Conservation (phyloP, 2,888 invertebrate genomes). For the Rhamnusium bicolor region DNA sequence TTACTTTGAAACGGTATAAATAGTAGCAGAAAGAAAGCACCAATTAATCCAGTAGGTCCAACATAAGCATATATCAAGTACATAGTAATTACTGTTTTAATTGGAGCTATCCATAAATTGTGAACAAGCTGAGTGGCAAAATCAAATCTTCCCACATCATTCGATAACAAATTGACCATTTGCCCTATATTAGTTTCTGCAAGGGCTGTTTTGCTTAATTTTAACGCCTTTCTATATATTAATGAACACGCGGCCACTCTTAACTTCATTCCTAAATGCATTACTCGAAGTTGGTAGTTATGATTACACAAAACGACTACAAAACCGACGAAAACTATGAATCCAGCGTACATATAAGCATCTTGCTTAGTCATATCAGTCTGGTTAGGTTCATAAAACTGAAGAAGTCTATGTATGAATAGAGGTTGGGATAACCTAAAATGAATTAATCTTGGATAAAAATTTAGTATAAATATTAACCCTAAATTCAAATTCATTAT, state of each 20-base stretch:
- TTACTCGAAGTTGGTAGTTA: constrained; percentile 89
- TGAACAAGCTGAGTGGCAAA: constrained; percentile 85
- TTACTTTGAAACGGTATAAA: constrained; percentile 65
- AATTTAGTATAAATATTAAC: too few relatives aligned
- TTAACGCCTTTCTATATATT: constrained; percentile 82
- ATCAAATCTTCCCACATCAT: constrained; percentile 83
- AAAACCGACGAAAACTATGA: constrained; percentile 81
- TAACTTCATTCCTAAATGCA: constrained; percentile 88
- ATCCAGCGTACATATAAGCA: constrained; percentile 84
- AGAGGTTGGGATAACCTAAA: constrained; percentile 57
- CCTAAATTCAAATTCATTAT: too few relatives aligned
- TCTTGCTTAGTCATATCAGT: constrained; percentile 69
- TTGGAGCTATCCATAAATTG: constrained; percentile 83
- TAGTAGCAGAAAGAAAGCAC: constrained; percentile 64
- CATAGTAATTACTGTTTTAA: constrained; percentile 74
- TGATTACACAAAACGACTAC: constrained; percentile 78
- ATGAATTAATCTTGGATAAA: constrained; percentile 17
- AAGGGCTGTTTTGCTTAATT: constrained; percentile 75
- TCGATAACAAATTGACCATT: constrained; percentile 52
- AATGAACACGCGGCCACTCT: constrained; percentile 87
- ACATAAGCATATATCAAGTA: constrained; percentile 71
- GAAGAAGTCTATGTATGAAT: constrained; percentile 71
- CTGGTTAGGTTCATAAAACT: constrained; percentile 74
- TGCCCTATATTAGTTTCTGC: constrained; percentile 50
- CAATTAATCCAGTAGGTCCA: constrained; percentile 66